These are phyloP conservation scores for Acanthis flammea DNA, from an alignment of 2,797 vertebrate species.

Conservation along the genomic window DNA sequence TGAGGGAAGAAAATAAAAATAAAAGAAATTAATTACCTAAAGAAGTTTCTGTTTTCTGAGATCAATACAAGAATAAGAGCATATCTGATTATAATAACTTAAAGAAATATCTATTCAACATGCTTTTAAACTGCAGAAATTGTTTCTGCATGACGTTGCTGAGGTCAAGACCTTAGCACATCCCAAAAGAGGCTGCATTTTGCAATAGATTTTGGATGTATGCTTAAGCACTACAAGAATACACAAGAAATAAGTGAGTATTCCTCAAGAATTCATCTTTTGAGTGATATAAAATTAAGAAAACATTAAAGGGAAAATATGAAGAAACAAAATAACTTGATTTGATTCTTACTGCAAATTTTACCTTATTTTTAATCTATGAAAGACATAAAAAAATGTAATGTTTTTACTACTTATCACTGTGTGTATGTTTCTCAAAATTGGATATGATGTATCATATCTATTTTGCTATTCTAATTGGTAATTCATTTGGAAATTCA, in stretches of 20 bases:
- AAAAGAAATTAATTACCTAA: not conserved
- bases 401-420: not conserved
- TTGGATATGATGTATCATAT: not conserved
- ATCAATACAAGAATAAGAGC: not conserved
- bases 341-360: not conserved
- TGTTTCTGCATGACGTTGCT: not conserved
- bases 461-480: not conserved
- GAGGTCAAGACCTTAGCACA: not conserved
- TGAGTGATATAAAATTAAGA: not conserved
- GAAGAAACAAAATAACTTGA: not conserved
- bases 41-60: not conserved
- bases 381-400: not conserved
- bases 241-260: not conserved
- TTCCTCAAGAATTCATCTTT: not conserved
- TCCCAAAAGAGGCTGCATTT: not conserved
- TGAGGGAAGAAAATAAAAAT: not conserved
- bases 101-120: not conserved
- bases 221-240: not conserved
- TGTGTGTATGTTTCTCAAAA: not conserved
- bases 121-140: not conserved
- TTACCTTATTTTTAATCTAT: not conserved
- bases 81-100: not conserved
- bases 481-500: not conserved
- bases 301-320: not conserved
- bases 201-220: not conserved